Percentiles rank a stretch among this genome's conserved stretches.
Evolutionary conservation across 2,888 invertebrate species (phyloP).

Genomic region (Cosmia trapezina): DNA sequence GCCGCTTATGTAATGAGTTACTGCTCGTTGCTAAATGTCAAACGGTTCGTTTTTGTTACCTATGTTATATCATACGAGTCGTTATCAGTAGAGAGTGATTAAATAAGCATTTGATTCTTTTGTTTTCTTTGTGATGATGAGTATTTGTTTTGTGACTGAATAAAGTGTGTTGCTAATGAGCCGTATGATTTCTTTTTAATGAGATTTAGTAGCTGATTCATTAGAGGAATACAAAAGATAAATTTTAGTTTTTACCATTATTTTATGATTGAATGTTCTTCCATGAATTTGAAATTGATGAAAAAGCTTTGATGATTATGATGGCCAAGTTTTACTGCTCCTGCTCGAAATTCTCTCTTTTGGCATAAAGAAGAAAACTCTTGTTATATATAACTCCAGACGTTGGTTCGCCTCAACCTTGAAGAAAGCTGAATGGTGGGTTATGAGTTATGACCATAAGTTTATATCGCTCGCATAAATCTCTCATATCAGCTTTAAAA

Average conservation of each 20-base stretch:
- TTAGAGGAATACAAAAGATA: not conserved
- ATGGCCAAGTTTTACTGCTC: not conserved
- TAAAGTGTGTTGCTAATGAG: slow-evolving; percentile 11
- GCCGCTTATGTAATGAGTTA: slow-evolving; percentile 64
- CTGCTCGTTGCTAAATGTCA: slow-evolving; percentile 58
- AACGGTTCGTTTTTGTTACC: slow-evolving; percentile 46
- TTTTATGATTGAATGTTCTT: not conserved
- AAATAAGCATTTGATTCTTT: not conserved
- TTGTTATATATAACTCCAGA: not conserved
- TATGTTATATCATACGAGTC: slow-evolving; percentile 44
- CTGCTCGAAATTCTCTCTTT: not conserved
- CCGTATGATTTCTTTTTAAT: not conserved
- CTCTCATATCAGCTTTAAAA: slow-evolving; percentile 19
- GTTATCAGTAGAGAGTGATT: slow-evolving; percentile 17
- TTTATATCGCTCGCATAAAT: slow-evolving; percentile 17
- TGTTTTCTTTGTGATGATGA: slow-evolving; percentile 1
- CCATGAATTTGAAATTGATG: not conserved
- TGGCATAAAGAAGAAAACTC: not conserved
- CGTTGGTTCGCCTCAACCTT: slow-evolving; percentile 2
- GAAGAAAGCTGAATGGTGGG: not conserved
- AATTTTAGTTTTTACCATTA: not conserved
- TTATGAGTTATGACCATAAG: not conserved
- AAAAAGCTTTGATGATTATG: not conserved
- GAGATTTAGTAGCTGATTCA: no score
- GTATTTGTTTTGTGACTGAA: not conserved